Percentiles rank a stretch among this genome's conserved stretches.
phyloP scores from a whole-genome alignment of 2,797 vertebrate species.

The Gallirallus australis region DNA sequence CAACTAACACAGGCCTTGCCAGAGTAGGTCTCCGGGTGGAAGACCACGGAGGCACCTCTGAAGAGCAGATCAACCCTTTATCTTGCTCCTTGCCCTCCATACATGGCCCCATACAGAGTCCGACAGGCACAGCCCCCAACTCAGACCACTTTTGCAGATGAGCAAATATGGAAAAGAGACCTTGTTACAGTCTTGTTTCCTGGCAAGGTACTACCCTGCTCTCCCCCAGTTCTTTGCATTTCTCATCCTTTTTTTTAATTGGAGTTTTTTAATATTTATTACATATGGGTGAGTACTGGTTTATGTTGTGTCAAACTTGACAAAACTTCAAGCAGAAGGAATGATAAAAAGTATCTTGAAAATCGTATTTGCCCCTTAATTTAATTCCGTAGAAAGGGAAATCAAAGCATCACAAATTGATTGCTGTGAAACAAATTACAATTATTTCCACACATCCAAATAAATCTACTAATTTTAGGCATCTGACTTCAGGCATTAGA shows the following conservation, averaged over 20 bases:
- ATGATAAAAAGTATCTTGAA: conserved; percentile 53
- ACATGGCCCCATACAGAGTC: accelerated
- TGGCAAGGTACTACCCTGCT: background rate
- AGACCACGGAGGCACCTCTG: background rate
- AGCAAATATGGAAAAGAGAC: background rate
- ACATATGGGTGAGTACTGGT: background rate
- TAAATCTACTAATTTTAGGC: conserved; percentile 72
- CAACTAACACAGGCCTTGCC: background rate
- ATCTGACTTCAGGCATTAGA: conserved; percentile 69
- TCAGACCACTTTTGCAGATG: background rate
- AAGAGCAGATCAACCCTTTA: background rate
- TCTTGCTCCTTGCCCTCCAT: background rate
- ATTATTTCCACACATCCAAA: conserved; percentile 75
- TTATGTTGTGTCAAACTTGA: conserved; percentile 39
- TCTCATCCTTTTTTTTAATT: conserved; percentile 25
- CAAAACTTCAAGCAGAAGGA: conserved; percentile 54
- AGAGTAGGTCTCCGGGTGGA: background rate
- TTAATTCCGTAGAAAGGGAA: conserved; percentile 64
- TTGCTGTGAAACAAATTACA: conserved; percentile 74
- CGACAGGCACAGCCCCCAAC: background rate
- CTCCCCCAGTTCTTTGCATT: background rate
- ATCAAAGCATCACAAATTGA: conserved; percentile 75
- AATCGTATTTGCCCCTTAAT: conserved; percentile 59
- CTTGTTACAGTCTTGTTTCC: accelerated
- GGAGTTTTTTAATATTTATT: background rate